Percentiles rank a stretch among this genome's conserved stretches.
phyloP scores from a whole-genome alignment of 2,113 vertebrate species.

The Ascaphus truei region DNA sequence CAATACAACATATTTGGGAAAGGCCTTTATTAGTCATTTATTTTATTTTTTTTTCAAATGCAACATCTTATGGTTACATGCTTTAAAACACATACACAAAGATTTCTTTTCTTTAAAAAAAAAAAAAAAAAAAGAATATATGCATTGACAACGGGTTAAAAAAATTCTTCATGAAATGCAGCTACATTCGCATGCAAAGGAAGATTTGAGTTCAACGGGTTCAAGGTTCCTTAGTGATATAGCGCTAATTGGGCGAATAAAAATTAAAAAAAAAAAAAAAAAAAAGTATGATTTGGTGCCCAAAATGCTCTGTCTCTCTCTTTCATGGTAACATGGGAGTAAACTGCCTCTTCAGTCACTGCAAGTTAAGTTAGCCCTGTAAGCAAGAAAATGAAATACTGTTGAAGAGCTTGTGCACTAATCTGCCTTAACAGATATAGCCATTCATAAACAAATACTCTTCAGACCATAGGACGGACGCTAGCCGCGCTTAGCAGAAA shows the following conservation, averaged over 20 bases:
- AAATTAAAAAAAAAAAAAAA: constrained; percentile 35
- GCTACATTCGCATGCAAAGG: constrained; percentile 91
- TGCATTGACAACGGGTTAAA: constrained; percentile 87
- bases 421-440: constrained; percentile 74
- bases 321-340: constrained; percentile 90
- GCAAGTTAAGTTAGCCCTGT: constrained; percentile 98
- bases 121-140: constrained; percentile 68
- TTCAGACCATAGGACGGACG: constrained; percentile 43
- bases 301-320: constrained; percentile 80
- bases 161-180: constrained; percentile 83
- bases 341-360: constrained; percentile 97
- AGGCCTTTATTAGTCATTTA: constrained; percentile 98
- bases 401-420: constrained; percentile 84
- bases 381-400: constrained; percentile 98
- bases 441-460: constrained; percentile 55
- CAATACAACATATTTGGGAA: constrained; percentile 97
- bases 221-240: constrained; percentile 81
- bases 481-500: constrained; percentile 44
- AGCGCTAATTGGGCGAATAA: constrained; percentile 75
- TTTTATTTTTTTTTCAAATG: constrained; percentile 81
- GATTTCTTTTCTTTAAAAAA: constrained; percentile 71
- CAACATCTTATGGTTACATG: constrained; percentile 98
- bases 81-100: constrained; percentile 97
- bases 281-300: constrained; percentile 80
- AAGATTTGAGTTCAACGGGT: constrained; percentile 72